Base-by-base conservation (phyloP, 2,113 vertebrate species). In the Condylura cristata region DNA sequence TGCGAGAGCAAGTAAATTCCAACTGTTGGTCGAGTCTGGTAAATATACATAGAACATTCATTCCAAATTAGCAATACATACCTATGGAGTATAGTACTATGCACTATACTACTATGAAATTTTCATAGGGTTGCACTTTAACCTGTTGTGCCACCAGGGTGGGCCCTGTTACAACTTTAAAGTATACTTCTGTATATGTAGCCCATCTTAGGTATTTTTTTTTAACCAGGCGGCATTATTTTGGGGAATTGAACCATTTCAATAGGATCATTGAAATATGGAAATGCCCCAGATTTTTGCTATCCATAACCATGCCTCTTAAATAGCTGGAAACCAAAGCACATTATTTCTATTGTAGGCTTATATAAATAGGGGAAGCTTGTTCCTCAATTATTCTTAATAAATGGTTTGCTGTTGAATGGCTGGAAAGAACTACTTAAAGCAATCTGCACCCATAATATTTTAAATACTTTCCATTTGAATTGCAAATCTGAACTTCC, bases 351-450 rank as follows among this genome's bases (percentile, higher is more conserved):
- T 56, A 66, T 16, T 32, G 6, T 9, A 63, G 4, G 18, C 56
- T 70, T 41, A 48, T 32, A 83, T 22, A 20, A 87, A 1, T 65
- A 0, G 53, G 71, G 51, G 1, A 88, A 20, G 3, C 68, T 65
- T 84, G 1, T 41, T 78, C n/a, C 39, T 71, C 3, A 82, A 79
- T 48, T 32, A 1, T 80, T 20, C 60, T 95, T n/a, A 83, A 34
- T 66, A 48, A 96, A 53, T 70, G 4, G 26, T 2, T 28, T 14
- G 3, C 6, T 56, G 41, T 32, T 97, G 24, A 72, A 32, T 63
- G 83, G 90, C 18, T 12, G 76, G 6, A 84, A 97, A 37, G 76
- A 53, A 70, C 61, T 82, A 83, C 37, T 89, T 58, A n/a, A 76
- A 93, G 37, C 89, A 7, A 0, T 56, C 66, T 85, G 39, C 53